A percentile compares a stretch with the other conserved stretches of the same genome.
Conservation (phyloP, 2,113 vertebrate genomes). For the Nymphicus hollandicus region DNA sequence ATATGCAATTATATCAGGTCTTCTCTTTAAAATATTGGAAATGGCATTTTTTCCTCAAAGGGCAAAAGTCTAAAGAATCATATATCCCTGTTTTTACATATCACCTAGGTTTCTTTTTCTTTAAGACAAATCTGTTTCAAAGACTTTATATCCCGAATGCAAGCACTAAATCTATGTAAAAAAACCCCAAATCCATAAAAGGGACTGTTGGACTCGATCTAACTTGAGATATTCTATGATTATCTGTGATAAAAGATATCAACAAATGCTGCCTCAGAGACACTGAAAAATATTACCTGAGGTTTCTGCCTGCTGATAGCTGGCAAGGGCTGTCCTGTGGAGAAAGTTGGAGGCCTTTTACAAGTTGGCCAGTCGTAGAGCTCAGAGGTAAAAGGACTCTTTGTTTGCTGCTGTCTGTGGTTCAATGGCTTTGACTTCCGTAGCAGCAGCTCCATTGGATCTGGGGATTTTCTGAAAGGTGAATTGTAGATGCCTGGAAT, state of each 20-base stretch:
- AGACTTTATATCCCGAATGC: background rate
- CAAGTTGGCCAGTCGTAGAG: conserved; percentile 57
- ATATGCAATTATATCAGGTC: background rate
- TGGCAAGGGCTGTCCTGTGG: conserved; percentile 69
- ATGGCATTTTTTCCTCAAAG: background rate
- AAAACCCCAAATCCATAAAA: background rate
- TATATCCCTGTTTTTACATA: background rate
- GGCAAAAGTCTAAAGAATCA: background rate
- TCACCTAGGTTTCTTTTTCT: background rate
- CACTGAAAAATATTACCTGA: conserved; percentile 75
- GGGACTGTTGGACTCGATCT: background rate
- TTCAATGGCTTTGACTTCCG: conserved; percentile 76
- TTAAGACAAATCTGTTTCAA: background rate
- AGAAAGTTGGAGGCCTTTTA: conserved; percentile 40
- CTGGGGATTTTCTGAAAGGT: conserved; percentile 80
- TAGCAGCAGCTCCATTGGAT: conserved; percentile 86
- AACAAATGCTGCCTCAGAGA: background rate
- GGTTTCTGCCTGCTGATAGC: conserved; percentile 78
- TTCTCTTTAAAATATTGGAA: background rate
- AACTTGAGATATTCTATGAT: background rate
- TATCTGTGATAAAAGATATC: background rate
- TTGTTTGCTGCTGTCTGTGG: conserved; percentile 2
- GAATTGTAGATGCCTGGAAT: conserved; percentile 91
- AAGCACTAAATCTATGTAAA: background rate
- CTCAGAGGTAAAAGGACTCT: background rate